These are phyloP conservation scores for Todiramphus chloris DNA, from an alignment of 2,113 vertebrate species.

Conservation along the genomic window DNA sequence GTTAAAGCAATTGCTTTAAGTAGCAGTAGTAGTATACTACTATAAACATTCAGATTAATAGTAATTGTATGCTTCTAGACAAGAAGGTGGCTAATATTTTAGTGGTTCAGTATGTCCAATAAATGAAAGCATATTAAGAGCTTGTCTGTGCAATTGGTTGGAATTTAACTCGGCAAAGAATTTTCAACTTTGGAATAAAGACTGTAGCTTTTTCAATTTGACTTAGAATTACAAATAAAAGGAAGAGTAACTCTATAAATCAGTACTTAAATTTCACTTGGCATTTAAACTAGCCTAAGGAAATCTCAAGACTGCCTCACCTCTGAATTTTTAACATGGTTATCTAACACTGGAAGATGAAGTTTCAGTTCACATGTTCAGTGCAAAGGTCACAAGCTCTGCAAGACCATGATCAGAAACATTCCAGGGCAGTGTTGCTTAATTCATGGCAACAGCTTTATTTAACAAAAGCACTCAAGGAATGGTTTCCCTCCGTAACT, in stretches of 20 bases:
- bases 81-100: background rate
- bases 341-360: conserved; percentile 63
- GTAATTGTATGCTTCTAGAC: background rate
- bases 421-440: conserved; percentile 67
- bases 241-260: background rate
- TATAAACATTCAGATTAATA: background rate
- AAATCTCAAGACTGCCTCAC: conserved; percentile 60
- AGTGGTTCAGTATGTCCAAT: background rate
- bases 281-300: conserved; percentile 54
- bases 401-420: conserved; percentile 65
- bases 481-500: conserved; percentile 62
- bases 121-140: background rate
- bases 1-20: background rate
- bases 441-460: conserved; percentile 65
- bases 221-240: background rate
- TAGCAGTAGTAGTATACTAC: background rate
- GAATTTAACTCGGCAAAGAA: background rate
- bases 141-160: background rate
- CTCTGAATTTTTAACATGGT: conserved; percentile 59
- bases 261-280: conserved; percentile 16
- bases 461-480: conserved; percentile 68
- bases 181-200: background rate
- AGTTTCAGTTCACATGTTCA: conserved; percentile 63
- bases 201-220: background rate
- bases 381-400: conserved; percentile 67